Evolutionary conservation across 2,797 vertebrate species (phyloP), one percentile per base, ranked within the genome.

Genomic region (Ara ararauna): DNA sequence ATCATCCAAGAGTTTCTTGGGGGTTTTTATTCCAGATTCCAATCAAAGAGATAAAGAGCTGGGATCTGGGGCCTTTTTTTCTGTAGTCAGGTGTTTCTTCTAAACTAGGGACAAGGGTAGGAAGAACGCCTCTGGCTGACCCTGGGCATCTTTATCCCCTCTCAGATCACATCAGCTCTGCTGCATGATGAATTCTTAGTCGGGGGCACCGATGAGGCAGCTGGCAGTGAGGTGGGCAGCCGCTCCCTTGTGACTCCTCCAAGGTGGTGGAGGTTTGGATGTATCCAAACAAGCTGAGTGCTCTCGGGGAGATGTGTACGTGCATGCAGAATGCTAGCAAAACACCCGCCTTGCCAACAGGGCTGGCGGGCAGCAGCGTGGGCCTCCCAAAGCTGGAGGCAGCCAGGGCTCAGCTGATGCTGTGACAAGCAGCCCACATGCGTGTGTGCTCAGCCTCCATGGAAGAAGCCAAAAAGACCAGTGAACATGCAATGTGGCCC

Each of bases 361-460:
- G 34, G 62, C 45, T 89, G 0, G 34, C 14, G 4, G 17, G 93
- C 53, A 92, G 61, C 78, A 91, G 32, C 56, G 64, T 93, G 38
- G 2, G 5, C 10, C 36, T 89, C 53, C 40, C 9, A 3, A 50
- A 83, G 64, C 23, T 48, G 66, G 64, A 94, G 53, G 40, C 58
- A 90, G 38, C 44, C 1, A 0, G 48, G 70, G 30, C 67, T 67
- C 75, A 74, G 36, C 80, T 80, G 78, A 78, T 0, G 1, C 67
- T 38, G 60, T 73, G 47, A 94, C 48, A 76, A 72, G 84, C 83
- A 94, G 53, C 58, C 81, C 17, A 9, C 0, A 3, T 30, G n/a
- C 0, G 0, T 79, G 66, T 56, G 48, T 0, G 0, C 58, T 77
- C 13, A 9, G 48, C 48, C 54, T 85, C n/a, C 40, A 8, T 51